Percentiles rank a stretch among this genome's conserved stretches.
phyloP scores from a whole-genome alignment of 2,888 invertebrate genomes.

The Drosophila demipolita region DNA sequence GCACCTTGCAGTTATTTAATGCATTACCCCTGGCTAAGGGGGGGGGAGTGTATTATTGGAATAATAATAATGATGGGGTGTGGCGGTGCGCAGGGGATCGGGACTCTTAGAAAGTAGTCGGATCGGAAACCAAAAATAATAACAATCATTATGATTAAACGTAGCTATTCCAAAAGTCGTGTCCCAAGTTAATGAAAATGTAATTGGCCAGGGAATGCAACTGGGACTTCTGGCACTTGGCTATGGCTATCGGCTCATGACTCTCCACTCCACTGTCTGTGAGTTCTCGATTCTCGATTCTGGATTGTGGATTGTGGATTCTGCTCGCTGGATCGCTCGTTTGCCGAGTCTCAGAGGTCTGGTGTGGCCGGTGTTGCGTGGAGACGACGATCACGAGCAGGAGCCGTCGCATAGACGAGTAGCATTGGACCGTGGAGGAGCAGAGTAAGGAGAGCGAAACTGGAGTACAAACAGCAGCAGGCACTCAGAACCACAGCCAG shows the following conservation, averaged over 20 bases:
- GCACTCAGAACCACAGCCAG: conserved; percentile 32
- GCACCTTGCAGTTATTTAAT: conserved; percentile 64
- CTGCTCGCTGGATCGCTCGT: not conserved
- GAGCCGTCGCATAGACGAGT: conserved; percentile 47
- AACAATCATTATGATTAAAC: conserved; percentile 85
- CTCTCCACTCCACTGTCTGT: conserved; percentile 27
- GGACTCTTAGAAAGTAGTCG: conserved; percentile 64
- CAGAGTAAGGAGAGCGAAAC: conserved; percentile 1
- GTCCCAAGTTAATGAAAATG: conserved; percentile 85
- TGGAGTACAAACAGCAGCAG: conserved; percentile 42
- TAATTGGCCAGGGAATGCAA: conserved; percentile 85
- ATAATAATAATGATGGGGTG: conserved; percentile 49
- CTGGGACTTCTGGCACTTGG: conserved; percentile 58
- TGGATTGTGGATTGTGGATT: not conserved
- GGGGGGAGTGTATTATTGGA: conserved; percentile 34
- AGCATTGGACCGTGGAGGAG: conserved; percentile 17
- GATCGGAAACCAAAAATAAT: conserved; percentile 68
- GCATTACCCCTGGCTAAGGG: conserved; percentile 28
- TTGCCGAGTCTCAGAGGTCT: conserved; percentile 1
- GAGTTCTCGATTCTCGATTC: conserved; percentile 20
- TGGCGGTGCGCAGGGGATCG: conserved; percentile 7
- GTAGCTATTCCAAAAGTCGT: conserved; percentile 85
- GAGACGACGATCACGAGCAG: conserved; percentile 45
- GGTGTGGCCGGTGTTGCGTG: conserved; percentile 44
- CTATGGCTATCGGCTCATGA: conserved; percentile 12